Base-by-base conservation (phyloP, 2,113 vertebrate species). In the Takifugu flavidus region DNA sequence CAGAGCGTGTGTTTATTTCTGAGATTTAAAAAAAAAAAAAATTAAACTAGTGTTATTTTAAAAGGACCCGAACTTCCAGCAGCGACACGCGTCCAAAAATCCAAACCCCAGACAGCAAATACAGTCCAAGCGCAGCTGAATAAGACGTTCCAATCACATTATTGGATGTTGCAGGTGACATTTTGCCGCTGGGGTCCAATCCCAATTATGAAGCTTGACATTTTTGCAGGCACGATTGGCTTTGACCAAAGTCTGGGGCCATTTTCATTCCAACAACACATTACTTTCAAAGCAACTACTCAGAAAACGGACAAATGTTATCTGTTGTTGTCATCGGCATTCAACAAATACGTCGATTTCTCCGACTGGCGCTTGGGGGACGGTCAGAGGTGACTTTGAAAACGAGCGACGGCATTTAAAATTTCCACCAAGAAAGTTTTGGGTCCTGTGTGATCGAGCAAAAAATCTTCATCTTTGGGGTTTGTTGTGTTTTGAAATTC, bases 401-500 rank as follows among this genome's bases (percentile, higher is more conserved):
- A 31, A 31, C 5, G 29, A 31, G 29, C 7, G 6, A 6, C 6
- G 8, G 4, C 43, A 64, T 53, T 56, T 13, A 31, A 53, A 49
- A 52, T 34, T 54, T 53, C 27, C 28, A 6, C 4, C 13, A 20
- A 34, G 39, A 43, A 49, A 25, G 56, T 3, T 20, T 10, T 13
- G 15, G 15, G 3, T 49, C 50, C 1, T 12, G 13, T 34, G 6
- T 4, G 60, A 49, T 53, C 34, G 50, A 44, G 26, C 1, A 13
- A 20, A 20, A 54, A 61, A 56, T 44, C 12, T 2, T 27, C 47
- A 42, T 47, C 45, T 44, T 56, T 8, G n/a, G 29, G n/a, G 28
- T 67, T 25, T 67, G 53, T 67, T 52, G 44, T 57, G 13, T 52
- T 53, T 43, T 39, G 28, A 59, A 56, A 56, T 61, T 26, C 27